Percentiles rank a stretch among this genome's conserved stretches.
These are phyloP conservation scores for Nesogale talazaci DNA, from an alignment of 2,113 vertebrate genomes.

Conservation along the genomic window DNA sequence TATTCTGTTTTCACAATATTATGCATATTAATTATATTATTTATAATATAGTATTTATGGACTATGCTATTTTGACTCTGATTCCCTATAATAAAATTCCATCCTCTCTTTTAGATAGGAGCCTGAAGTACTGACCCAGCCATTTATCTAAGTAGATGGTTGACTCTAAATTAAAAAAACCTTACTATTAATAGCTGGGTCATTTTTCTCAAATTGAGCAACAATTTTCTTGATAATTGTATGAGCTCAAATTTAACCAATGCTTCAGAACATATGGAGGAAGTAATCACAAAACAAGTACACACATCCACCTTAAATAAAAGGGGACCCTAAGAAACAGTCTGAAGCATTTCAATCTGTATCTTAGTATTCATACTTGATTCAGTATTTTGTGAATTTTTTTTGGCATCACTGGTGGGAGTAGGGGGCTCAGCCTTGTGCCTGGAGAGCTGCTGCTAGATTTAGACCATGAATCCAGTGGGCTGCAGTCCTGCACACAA, in stretches of 20 bases:
- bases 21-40: neutral
- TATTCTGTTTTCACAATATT: neutral
- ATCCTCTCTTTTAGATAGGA: neutral
- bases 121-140: neutral
- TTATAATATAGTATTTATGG: neutral
- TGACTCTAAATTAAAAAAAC: no score
- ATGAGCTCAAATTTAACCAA: neutral
- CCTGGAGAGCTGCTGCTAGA: no score
- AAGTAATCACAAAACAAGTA: neutral
- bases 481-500: no score
- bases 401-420: no score
- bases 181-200: neutral
- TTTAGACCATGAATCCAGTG: no score
- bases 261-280: neutral
- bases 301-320: neutral
- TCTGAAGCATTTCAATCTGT: neutral
- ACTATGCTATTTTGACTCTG: neutral
- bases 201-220: neutral
- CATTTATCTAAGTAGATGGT: neutral
- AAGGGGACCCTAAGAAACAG: neutral
- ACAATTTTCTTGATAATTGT: neutral
- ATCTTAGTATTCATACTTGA: neutral
- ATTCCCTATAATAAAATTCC: neutral
- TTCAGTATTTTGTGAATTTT: no score
- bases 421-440: no score